Base-by-base conservation (phyloP, 1,140 invertebrate species). In the Lordiphosa stackelbergi region DNA sequence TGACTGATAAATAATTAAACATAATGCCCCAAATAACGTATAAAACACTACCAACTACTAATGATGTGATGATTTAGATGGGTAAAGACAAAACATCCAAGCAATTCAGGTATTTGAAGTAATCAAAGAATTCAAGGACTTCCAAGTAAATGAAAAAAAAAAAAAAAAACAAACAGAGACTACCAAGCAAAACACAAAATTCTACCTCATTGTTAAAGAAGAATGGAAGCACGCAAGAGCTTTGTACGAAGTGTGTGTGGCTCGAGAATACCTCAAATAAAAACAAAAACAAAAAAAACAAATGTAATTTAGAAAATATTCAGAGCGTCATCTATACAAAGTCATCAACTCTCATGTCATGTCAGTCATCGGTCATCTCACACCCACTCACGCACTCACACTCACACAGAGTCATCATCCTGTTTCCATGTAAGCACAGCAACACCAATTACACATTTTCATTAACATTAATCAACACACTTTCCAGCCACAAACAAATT, bases 151-250 rank as follows among this genome's bases (percentile, higher is more conserved):
- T 45, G 53, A 45, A 64, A 42, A 54, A 58, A 28, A 45, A 65
- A 42, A 70, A 54, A 22, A 41, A 46, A 64, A 51, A 74, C 38
- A 55, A 42, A 70, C 52, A 70, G 47, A 68, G 66, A 68, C 53
- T 66, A 66, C 62, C 55, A 69, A 64, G 53, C 53, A 60, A 69
- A 38, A 55, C 55, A 69, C 64, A 66, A 55, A 69, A 72, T 75
- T 83, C 77, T 83, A 83, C 77, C 77, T 83, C 77, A 85, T 79
- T 78, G 79, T 84, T 85, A 60, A 85, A 71, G 61, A 62, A n/a
- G n/a, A 57, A 47, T 31, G 28, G 28, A 31, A 31, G 5, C 28
- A 31, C 64, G 35, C 7, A 51, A 58, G 11, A 41, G 56, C 57
- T 49, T 69, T 70, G 57, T 71, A 63, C 36, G 52, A 66, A 65